Evolutionary conservation across 1,140 invertebrate genomes (phyloP), one percentile per base, ranked within the genome.

Genomic region (Caenorhabditis tropicalis): DNA sequence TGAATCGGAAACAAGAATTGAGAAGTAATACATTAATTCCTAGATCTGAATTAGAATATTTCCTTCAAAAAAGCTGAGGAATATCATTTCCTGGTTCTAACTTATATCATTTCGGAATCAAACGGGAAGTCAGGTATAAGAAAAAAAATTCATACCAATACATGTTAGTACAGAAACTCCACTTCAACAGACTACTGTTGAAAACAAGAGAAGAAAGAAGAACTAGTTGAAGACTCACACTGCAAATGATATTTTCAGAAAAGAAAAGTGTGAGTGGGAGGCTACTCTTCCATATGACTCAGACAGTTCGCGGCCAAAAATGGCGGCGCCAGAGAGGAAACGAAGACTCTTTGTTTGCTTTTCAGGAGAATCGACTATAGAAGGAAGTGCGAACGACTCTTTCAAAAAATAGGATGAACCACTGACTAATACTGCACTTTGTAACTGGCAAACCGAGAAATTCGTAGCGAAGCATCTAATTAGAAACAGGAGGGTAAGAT

Each of bases 401-500:
- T 36, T 33, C 29, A 65, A 21, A 21, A 19, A 65, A 39, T 10
- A 27, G 29, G 10, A 27, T 27, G 21, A 9, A 24, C 53, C 10
- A 56, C 9, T 27, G 24, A 56, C 24, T 56, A 24, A 56, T n/a
- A 21, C 19, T 56, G 53, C 53, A 56, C 53, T 56, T 56, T 56
- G 10, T n/a, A n/a, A 10, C 2, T 29, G 29, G 53, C 29, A 6
- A 56, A 43, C 39, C 12, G 10, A 43, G 43, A 43, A 36, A 43
- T 74, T 15, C 19, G n/a, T 43, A 24, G 9, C 36, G 36, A 3
- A 5, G 65, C 6, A 65, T 36, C 65, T 74, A 74, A 74, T 74
- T 74, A 74, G 65, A 74, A 46, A 43, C 65, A 74, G n/a, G 19
- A 65, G 19, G 33, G 65, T 74, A 74, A 74, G 65, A 74, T 74